These are phyloP conservation scores for Phainopepla nitens DNA, from an alignment of 2,113 vertebrate genomes.

Conservation along the genomic window DNA sequence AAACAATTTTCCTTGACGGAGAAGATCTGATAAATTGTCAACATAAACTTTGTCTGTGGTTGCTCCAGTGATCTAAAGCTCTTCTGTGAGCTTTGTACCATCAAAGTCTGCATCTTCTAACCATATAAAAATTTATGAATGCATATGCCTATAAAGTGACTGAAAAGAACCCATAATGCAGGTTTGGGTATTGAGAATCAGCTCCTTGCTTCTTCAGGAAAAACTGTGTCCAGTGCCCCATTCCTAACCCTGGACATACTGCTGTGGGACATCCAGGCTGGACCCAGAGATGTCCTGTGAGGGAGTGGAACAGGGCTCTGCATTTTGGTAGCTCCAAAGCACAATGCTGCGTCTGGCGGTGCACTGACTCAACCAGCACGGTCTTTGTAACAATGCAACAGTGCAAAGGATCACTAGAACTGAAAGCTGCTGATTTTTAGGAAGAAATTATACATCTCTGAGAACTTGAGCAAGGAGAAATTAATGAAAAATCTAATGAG, in stretches of 20 bases:
- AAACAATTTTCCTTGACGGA: conserved; percentile 70
- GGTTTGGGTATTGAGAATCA: conserved; percentile 43
- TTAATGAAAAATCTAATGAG: conserved; percentile 8
- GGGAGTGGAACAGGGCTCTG: not conserved
- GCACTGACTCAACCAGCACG: not conserved
- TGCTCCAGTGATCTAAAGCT: conserved; percentile 69
- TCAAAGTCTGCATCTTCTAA: conserved; percentile 65
- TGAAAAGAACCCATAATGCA: conserved; percentile 56
- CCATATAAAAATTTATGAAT: conserved; percentile 71
- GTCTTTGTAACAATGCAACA: not conserved
- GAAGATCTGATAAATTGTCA: conserved; percentile 74
- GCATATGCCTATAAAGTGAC: conserved; percentile 66
- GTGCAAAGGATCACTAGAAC: not conserved
- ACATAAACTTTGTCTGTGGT: conserved; percentile 67
- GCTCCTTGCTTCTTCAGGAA: conserved; percentile 14
- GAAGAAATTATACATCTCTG: not conserved
- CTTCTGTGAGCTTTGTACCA: conserved; percentile 61
- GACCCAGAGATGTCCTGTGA: not conserved
- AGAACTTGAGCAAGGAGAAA: conserved; percentile 17
- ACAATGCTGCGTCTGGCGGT: not conserved
- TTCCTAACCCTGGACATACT: not conserved
- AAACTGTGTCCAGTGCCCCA: not conserved
- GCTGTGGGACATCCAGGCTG: not conserved
- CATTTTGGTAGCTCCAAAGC: not conserved
- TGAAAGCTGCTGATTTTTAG: not conserved